Evolutionary conservation across 1,140 invertebrate species (phyloP).

Genomic region (Monomorium pharaonis): DNA sequence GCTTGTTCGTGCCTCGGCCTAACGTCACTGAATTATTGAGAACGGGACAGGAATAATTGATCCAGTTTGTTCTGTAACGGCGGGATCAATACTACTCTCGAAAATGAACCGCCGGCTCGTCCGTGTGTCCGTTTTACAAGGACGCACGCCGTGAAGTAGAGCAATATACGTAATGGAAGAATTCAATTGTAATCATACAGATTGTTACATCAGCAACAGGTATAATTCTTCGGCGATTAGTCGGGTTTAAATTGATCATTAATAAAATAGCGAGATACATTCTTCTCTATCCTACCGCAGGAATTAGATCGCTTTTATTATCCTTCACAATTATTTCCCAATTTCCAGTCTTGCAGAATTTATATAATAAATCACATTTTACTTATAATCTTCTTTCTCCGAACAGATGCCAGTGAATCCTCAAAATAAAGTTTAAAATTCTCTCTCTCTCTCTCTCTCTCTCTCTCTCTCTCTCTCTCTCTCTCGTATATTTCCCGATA

Average conservation of each 20-base stretch:
- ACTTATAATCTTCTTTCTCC: background rate
- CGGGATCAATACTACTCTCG: conserved; percentile 68
- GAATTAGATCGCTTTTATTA: background rate
- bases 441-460: background rate
- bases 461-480: no score
- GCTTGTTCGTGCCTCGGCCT: background rate
- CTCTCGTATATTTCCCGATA: background rate
- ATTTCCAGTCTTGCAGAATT: background rate
- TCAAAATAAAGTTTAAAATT: background rate
- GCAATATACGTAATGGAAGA: conserved; percentile 39
- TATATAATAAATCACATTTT: background rate
- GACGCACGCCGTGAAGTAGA: background rate
- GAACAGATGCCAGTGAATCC: no score
- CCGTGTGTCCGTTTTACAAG: background rate
- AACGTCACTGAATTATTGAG: conserved; percentile 62
- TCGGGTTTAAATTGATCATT: conserved; percentile 16
- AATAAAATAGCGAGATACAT: background rate
- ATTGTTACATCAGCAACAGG: conserved; percentile 68
- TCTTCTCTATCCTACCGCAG: background rate
- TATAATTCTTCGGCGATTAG: conserved; percentile 51
- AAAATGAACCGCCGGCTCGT: conserved; percentile 51
- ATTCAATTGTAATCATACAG: conserved; percentile 42
- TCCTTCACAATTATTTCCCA: background rate
- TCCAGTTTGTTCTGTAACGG: conserved; percentile 38
- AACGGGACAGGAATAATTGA: conserved; percentile 63